Conservation (phyloP, 2,888 invertebrate genomes). For the Galeopsomyia nigrocyanea region DNA sequence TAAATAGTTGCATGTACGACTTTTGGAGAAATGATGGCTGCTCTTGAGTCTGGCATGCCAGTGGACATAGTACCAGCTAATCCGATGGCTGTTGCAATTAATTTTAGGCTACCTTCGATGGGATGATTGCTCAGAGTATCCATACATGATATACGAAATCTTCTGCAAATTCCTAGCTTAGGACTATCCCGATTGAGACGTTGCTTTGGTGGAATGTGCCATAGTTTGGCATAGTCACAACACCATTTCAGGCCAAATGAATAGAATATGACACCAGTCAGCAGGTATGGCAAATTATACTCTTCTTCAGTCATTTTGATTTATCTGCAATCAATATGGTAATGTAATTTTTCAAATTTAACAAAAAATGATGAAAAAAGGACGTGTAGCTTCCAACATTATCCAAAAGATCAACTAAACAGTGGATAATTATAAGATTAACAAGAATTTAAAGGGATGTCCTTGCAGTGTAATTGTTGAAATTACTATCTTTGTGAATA, state of each 20-base stretch:
- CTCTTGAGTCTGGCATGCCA: constrained; percentile 54
- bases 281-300: constrained; percentile 56
- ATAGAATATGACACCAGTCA: constrained; percentile 62
- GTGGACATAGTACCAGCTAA: constrained; percentile 59
- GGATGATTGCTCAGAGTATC: constrained; percentile 57
- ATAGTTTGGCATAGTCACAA: constrained; percentile 62
- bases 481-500: too few relatives aligned
- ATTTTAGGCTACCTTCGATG: constrained; percentile 61
- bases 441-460: too few relatives aligned
- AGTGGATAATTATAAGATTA: too few relatives aligned
- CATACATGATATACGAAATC: constrained; percentile 52
- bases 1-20: constrained; percentile 66
- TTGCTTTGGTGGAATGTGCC: constrained; percentile 52
- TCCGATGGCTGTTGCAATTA: constrained; percentile 62
- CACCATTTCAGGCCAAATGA: constrained; percentile 64
- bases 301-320: constrained; percentile 48
- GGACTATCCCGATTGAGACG: constrained; percentile 50
- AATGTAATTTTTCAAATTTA: too few relatives aligned
- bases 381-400: too few relatives aligned
- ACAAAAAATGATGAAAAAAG: too few relatives aligned
- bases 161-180: constrained; percentile 7
- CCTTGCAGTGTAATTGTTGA: too few relatives aligned
- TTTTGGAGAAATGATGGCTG: constrained; percentile 57
- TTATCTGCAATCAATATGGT: constrained; percentile 15
- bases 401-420: too few relatives aligned